Evolutionary conservation across 2,888 invertebrate species (phyloP), one percentile per base, ranked within the genome.

Genomic region (Cephus rjabovi): DNA sequence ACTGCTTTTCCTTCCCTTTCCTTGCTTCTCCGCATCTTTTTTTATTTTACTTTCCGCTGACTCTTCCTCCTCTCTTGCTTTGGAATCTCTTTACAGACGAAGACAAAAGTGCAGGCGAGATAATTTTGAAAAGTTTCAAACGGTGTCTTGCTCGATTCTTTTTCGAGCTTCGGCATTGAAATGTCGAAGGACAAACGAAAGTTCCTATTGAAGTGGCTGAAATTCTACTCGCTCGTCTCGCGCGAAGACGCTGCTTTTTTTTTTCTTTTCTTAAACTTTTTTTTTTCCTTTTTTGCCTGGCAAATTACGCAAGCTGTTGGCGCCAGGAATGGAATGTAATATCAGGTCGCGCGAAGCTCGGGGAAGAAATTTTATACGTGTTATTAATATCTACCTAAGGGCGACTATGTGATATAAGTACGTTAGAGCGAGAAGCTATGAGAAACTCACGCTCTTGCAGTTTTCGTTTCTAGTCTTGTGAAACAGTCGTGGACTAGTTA

Each of bases 401-500:
- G 1, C 12, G 35, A 40, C 23, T 34, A 69, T n/a, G 15, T 35
- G 77, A 56, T 56, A 56, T 23, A 23, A 56, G 23, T 56, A 56
- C 56, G 56, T 23, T 56, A 56, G 56, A 56, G 56, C 56, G 56
- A 56, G 56, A 23, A 56, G 56, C 56, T 23, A 56, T 23, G 56
- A 56, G 56, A 56, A 56, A 56, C 15, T 56, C 23, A 56, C 15
- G 56, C 9, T 56, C 23, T 56, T 56, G 56, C 23, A 23, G 23
- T 56, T 56, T 56, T 56, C 23, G 56, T 78, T 71, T 82, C 78
- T 75, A 30, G 33, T 56, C 35, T 79, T 23, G 9, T 23, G 56
- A 56, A 23, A 56, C 23, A 3, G 56, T 23, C 56, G 23, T 23
- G 68, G 80, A 77, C 69, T 84, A 76, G 78, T 81, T 73, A 69